Base-by-base conservation (phyloP, 2,797 vertebrate genomes). In the Nannoperca obscura region DNA sequence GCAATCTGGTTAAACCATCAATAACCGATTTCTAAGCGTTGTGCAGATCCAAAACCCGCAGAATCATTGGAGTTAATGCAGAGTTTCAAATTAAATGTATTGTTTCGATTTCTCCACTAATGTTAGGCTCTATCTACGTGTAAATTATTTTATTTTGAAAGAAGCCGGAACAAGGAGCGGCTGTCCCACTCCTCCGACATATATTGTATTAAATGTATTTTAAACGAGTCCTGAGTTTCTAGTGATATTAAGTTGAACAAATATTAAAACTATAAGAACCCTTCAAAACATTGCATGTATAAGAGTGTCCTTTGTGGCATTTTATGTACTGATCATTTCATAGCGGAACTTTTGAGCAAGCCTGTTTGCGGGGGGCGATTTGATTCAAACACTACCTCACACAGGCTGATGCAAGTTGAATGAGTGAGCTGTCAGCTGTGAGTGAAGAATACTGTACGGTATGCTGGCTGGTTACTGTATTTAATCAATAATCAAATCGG, bases 401-500 rank as follows among this genome's bases (percentile, higher is more conserved):
- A 13, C 65, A 81, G 81, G 91, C 88, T 93, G 91, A 95, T 88
- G 94, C 90, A 95, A 95, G 94, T 88, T 88, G 76, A 89, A 91
- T 90, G 92, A 91, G 71, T 50, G 75, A 85, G 24, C 71, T 55
- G 67, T 67, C 82, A 71, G 20, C 50, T 60, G 40, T 57, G 15
- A 66, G 42, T 40, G 12, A 67, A 7, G 46, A 68, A 22, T 27
- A 71, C 22, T 40, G 19, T 4, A 81, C 65, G 86, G 91, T 94
- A 81, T 38, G 85, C 3, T 12, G 36, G 11, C 32, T n/a, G 0
- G 0, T 50, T 12, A 15, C 1, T 15, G 7, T 42, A 24, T 34
- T 58, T 27, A n/a, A 36, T 32, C 2, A 57, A 13, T 1, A 1
- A 24, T 34, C 5, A 8, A 5, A 46, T 7, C 19, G 20, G 14